Base-by-base conservation (phyloP, 2,797 vertebrate genomes). In the Chromis chromis region DNA sequence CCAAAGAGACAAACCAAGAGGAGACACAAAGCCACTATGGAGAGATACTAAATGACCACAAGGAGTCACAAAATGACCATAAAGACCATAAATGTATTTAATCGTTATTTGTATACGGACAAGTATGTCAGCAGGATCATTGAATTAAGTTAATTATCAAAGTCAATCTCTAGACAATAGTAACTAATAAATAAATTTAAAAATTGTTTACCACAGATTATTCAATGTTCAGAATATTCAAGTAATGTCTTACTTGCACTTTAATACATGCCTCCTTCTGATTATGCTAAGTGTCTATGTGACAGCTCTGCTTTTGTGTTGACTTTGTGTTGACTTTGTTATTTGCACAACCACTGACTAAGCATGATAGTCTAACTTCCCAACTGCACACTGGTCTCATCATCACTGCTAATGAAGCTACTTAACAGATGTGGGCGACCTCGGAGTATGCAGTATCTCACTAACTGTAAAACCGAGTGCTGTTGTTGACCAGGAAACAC, bases 401-500 rank as follows among this genome's bases (percentile, higher is more conserved):
- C 75, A 69, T 52, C 59, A 10, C 48, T 76, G 54, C 64, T 65
- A 57, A 2, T 56, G n/a, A 74, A 57, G 55, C 49, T 50, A 24
- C 63, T 64, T 72, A 74, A 76, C 66, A 84, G 65, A 84, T 75
- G 70, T 58, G 55, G 27, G 61, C 62, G 63, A 74, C 71, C 53
- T 74, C 48, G 36, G 56, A 69, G 56, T 42, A n/a, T 53, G 57
- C 63, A 62, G 25, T 21, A 21, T 76, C 42, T 77, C 36, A 59
- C n/a, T 11, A 24, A 21, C 63, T 63, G 48, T 49, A 66, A 59
- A 67, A 60, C 9, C 6, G 44, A 8, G 55, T 17, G 33, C 58
- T 36, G 19, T 67, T 62, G 53, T 59, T 57, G 13, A 68, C 25
- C 10, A 39, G n/a, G 40, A 50, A 46, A 27, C 40, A 65, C 11